Evolutionary conservation across 2,797 vertebrate species (phyloP).

Genomic region (Decapterus maruadsi): DNA sequence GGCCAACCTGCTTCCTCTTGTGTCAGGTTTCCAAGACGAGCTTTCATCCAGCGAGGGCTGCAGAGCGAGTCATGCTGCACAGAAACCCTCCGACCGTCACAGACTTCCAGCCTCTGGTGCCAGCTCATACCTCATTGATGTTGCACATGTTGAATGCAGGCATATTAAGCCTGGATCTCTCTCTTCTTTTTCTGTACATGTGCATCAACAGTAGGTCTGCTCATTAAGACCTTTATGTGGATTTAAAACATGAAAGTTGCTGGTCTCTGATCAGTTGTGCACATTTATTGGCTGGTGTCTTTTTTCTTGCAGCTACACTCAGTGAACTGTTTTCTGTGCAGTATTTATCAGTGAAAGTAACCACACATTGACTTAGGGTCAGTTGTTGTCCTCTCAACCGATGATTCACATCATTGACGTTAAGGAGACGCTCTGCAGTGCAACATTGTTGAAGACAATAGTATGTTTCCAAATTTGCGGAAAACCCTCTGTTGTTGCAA

Average conservation of each 20-base stretch:
- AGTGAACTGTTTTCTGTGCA: neutral
- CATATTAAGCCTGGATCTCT: neutral
- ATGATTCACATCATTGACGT: neutral
- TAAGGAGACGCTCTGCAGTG: neutral
- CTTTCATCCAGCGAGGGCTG: slow-evolving; percentile 27
- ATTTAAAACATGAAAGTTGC: neutral
- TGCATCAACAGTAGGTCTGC: too few species aligned
- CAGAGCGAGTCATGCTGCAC: slow-evolving; percentile 17
- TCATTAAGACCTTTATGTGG: neutral
- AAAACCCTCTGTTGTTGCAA: neutral
- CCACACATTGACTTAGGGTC: too few species aligned
- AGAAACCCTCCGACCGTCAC: slow-evolving; percentile 9
- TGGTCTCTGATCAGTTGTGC: too few species aligned
- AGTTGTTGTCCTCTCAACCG: too few species aligned
- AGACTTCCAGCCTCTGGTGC: neutral
- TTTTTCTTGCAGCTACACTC: too few species aligned
- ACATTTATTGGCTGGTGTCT: too few species aligned
- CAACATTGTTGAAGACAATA: neutral
- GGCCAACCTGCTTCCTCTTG: slow-evolving; percentile 62
- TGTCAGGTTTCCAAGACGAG: slow-evolving; percentile 44
- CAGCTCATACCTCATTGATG: too few species aligned
- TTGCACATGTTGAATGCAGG: too few species aligned
- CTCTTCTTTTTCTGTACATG: neutral
- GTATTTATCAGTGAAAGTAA: too few species aligned
- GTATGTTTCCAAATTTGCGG: neutral